A percentile compares a stretch with the other conserved stretches of the same genome.
These are phyloP conservation scores for Hoplodrina ambigua DNA, from an alignment of 2,888 invertebrate genomes.

Conservation along the genomic window DNA sequence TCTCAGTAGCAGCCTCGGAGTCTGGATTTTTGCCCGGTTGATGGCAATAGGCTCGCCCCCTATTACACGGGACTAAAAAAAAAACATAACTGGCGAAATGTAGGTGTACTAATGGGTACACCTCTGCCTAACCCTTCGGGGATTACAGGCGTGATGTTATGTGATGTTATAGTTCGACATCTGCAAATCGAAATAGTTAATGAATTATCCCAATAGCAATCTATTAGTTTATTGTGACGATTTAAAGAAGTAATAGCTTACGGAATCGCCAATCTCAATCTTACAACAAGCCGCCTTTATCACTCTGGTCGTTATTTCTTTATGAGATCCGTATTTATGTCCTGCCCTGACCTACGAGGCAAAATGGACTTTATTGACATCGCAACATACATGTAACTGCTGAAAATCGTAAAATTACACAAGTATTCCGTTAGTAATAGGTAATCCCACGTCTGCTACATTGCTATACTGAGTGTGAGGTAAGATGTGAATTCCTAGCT, in stretches of 20 bases:
- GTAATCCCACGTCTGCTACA: too few relatives aligned
- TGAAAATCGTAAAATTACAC: background rate
- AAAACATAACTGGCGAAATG: too few relatives aligned
- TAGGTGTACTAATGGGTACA: too few relatives aligned
- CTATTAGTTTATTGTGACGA: background rate
- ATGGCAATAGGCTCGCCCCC: too few relatives aligned
- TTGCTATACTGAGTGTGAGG: background rate
- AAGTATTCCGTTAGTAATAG: background rate
- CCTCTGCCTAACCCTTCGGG: too few relatives aligned
- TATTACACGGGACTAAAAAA: too few relatives aligned
- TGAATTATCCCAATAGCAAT: background rate
- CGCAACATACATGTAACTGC: background rate
- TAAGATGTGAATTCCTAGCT: background rate
- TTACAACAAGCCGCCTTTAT: conserved; percentile 11
- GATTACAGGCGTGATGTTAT: too few relatives aligned
- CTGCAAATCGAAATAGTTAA: too few relatives aligned
- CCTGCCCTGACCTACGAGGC: background rate
- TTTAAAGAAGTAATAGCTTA: background rate
- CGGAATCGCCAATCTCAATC: conserved; percentile 1
- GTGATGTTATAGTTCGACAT: too few relatives aligned
- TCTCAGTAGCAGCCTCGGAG: too few relatives aligned
- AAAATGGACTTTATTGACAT: background rate
- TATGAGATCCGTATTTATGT: conserved; percentile 8
- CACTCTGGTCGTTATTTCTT: background rate
- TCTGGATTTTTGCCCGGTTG: too few relatives aligned